A percentile compares a stretch with the other conserved stretches of the same genome.
Conservation (phyloP, 2,797 vertebrate species). For the Onychomys torridus region DNA sequence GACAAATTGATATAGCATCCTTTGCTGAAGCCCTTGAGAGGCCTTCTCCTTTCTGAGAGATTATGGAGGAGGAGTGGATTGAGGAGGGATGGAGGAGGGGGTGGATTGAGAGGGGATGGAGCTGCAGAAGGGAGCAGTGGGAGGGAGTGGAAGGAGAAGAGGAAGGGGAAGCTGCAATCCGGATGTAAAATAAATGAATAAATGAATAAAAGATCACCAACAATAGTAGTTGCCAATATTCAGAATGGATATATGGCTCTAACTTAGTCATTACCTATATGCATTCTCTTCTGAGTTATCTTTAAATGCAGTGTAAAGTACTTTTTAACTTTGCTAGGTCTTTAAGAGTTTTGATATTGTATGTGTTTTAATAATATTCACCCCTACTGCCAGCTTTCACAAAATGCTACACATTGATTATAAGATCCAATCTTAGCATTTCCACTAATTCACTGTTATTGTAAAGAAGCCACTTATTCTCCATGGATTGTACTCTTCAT, state of each 20-base stretch:
- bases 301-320: background rate
- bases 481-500: slow-evolving; percentile 43
- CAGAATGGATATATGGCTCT: background rate
- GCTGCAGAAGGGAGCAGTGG: too few relatives aligned
- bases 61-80: too few relatives aligned
- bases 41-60: too few relatives aligned
- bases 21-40: too few relatives aligned
- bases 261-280: background rate
- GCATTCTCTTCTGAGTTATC: slow-evolving; percentile 7
- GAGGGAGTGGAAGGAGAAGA: too few relatives aligned
- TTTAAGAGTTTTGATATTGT: background rate
- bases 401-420: background rate
- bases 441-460: slow-evolving; percentile 48
- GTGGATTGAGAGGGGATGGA: too few relatives aligned
- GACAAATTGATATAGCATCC: too few relatives aligned
- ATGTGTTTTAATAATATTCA: background rate
- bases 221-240: background rate
- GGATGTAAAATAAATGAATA: too few relatives aligned
- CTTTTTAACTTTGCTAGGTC: background rate
- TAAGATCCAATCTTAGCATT: slow-evolving; percentile 14
- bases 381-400: background rate
- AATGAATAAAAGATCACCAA: background rate
- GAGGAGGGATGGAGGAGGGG: too few relatives aligned
- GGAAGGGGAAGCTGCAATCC: too few relatives aligned
- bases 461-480: background rate